Evolutionary conservation across 2,797 vertebrate genomes (phyloP).

Genomic region (Phalloptychus januarius): DNA sequence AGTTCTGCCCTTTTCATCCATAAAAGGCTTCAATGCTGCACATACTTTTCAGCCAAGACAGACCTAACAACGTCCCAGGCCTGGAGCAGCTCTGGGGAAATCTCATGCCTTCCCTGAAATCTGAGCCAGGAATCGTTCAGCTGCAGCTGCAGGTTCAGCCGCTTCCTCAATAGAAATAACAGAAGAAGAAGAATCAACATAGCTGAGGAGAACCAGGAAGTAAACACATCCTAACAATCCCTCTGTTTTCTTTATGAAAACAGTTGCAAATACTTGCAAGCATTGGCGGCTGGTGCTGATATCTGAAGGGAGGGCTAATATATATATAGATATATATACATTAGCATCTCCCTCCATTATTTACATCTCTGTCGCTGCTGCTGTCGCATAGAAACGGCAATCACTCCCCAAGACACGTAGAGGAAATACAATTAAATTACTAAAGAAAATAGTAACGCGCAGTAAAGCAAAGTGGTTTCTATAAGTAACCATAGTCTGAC

Average conservation of each 20-base stretch:
- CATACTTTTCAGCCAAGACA: not conserved
- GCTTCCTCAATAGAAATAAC: not conserved
- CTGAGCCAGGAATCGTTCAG: not conserved
- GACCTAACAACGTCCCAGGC: not conserved
- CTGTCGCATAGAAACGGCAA: no score
- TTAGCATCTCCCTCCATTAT: no score
- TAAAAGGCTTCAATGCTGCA: not conserved
- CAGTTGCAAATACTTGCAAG: not conserved
- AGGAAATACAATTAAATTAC: no score
- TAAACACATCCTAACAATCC: not conserved
- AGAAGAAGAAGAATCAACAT: not conserved
- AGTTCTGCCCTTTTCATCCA: not conserved
- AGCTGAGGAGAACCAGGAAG: not conserved
- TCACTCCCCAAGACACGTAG: no score
- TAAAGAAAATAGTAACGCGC: no score
- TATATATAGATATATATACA: no score
- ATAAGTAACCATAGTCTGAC: no score
- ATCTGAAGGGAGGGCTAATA: no score
- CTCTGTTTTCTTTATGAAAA: not conserved
- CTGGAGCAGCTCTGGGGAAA: not conserved
- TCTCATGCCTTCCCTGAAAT: not conserved
- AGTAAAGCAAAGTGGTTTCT: no score
- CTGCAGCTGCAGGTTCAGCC: not conserved
- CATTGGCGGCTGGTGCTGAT: no score
- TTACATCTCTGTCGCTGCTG: no score